Percentiles rank a stretch among this genome's conserved stretches.
Evolutionary conservation across 2,888 invertebrate species (phyloP).

Genomic region (Macrophya annulata): DNA sequence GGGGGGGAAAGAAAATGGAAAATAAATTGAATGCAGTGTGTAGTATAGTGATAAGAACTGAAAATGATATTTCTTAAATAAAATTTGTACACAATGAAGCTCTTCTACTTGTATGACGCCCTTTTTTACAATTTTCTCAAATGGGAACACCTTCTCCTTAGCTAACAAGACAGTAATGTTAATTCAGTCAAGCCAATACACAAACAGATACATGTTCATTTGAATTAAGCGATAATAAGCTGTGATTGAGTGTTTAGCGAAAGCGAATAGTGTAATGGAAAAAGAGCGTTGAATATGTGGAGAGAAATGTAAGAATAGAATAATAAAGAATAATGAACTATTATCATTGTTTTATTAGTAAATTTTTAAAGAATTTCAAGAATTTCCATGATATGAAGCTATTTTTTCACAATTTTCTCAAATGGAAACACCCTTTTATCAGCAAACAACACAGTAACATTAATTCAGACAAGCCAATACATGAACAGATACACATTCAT

Average conservation of each 20-base stretch:
- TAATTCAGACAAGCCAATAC: constrained; percentile 10
- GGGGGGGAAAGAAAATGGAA: background rate
- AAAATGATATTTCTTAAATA: background rate
- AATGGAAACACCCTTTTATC: background rate
- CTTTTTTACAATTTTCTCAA: background rate
- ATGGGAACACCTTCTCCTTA: background rate
- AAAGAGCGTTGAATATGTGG: background rate
- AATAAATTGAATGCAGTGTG: no score
- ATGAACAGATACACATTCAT: background rate
- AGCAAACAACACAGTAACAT: background rate
- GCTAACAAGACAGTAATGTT: background rate
- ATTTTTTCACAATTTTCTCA: no score
- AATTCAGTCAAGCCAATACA: constrained; percentile 5
- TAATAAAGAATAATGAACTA: no score
- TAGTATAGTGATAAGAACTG: background rate
- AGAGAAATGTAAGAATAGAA: constrained; percentile 23
- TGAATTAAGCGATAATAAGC: background rate
- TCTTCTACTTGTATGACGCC: no score
- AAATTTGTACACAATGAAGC: background rate
- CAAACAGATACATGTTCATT: background rate
- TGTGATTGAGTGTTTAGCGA: background rate
- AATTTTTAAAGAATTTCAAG: no score
- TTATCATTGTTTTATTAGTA: no score
- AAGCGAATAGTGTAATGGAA: background rate
- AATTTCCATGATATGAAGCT: no score